Base-by-base conservation (phyloP, 2,888 invertebrate species). In the Oligia strigilis region DNA sequence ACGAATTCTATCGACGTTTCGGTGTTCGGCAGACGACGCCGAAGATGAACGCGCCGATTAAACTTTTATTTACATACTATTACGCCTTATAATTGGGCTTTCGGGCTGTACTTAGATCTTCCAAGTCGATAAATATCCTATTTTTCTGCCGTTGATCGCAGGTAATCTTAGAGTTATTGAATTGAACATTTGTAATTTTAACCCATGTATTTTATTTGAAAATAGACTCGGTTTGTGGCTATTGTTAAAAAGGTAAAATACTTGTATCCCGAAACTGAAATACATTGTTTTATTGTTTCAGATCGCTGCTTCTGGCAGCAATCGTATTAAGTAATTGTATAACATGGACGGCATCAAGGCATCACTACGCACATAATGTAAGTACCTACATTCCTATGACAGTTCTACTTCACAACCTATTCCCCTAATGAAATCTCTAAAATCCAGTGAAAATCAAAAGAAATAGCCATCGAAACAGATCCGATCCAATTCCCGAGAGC, bases 281-380 rank as follows among this genome's bases (percentile, higher is more conserved):
- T 72, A 17, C 2, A 14, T 60, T 75, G 8, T 85, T 72, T 80
- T 78, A 40, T 92, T 90, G 89, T 94, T 94, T 80, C 97, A 97
- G 97, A 95, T 97, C 95, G 94, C 95, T 97, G 96, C 94, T 97
- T 19, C 64, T 96, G 75, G 96, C 96, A 95, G 96, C 93, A 88
- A 93, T 97, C 94, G 91, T 96, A 85, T 90, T 97, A 94, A 94
- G 95, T 94, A 95, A 96, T 93, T 96, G 96, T 92, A 93, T 97
- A 92, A 93, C 96, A 90, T 97, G 97, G 97, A 95, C 96, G 60
- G 91, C 94, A 49, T 96, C 96, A 46, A 95, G 94, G 80, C 97
- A 96, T 88, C 96, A 96, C 83, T 95, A 92, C 82, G 92, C 93
- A 94, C 96, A 97, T 90, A 95, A 96, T 93, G 97, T 97, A 92